These are phyloP conservation scores for Eupeodes luniger DNA, from an alignment of 2,888 invertebrate species.

Conservation along the genomic window DNA sequence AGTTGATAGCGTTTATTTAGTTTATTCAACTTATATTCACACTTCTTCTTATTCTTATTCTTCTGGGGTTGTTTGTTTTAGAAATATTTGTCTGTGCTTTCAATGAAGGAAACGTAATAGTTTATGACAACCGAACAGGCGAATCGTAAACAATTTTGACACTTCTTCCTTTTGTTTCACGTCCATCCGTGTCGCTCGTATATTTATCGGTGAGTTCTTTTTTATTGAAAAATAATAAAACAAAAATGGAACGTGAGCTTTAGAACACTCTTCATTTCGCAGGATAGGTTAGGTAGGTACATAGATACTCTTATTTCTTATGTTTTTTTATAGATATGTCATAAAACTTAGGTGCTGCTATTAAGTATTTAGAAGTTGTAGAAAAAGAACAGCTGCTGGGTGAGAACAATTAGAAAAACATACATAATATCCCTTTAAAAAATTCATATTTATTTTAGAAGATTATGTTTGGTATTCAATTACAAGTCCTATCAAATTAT, in stretches of 20 bases:
- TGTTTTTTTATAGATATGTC: background rate
- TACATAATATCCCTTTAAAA: too few species aligned
- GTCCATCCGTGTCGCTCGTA: too few species aligned
- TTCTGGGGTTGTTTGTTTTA: background rate
- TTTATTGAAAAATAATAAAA: background rate
- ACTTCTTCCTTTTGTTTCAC: background rate
- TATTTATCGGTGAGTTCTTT: background rate
- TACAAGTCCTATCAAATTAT: too few species aligned
- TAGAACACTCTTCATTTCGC: background rate
- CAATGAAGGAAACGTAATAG: constrained; percentile 26
- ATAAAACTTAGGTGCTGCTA: background rate
- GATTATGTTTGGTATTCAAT: too few species aligned
- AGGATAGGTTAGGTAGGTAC: too few species aligned
- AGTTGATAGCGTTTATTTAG: constrained; percentile 39
- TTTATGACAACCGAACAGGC: constrained; percentile 12
- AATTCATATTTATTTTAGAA: too few species aligned
- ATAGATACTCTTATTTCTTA: background rate
- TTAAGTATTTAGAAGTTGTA: background rate
- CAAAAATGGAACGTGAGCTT: background rate
- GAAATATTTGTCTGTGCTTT: background rate
- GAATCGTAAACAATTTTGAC: constrained; percentile 30
- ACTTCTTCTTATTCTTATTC: background rate
- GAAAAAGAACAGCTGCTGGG: background rate
- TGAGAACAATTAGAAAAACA: too few species aligned
- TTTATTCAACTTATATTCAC: constrained; percentile 36